Percentiles rank a stretch among this genome's conserved stretches.
phyloP scores from a whole-genome alignment of 2,113 vertebrate species.

The Dasypus novemcinctus region DNA sequence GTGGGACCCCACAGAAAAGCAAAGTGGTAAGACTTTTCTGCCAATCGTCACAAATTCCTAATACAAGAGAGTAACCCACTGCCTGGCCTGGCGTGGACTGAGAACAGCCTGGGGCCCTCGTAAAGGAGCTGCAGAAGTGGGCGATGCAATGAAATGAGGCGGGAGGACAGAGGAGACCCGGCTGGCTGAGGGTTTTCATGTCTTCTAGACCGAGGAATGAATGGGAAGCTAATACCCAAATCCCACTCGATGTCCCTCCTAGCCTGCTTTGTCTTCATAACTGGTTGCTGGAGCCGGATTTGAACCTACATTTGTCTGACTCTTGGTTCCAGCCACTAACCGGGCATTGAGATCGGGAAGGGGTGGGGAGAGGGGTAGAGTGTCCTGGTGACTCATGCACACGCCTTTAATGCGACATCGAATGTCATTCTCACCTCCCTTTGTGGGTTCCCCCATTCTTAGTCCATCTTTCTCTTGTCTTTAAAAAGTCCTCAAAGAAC shows the following conservation, averaged over 20 bases:
- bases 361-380: background rate
- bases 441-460: background rate
- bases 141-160: background rate
- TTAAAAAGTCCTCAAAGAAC: background rate
- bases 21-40: background rate
- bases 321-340: background rate
- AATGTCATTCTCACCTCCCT: background rate
- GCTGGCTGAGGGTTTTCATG: background rate
- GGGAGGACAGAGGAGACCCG: background rate
- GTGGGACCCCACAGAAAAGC: background rate
- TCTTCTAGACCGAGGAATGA: background rate
- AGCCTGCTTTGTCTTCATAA: background rate
- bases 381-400: background rate
- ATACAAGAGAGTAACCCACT: background rate
- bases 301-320: background rate
- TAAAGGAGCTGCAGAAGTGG: background rate
- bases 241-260: rapidly evolving
- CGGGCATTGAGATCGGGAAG: background rate
- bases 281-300: background rate
- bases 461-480: background rate
- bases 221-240: background rate
- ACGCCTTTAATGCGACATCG: background rate
- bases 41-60: background rate
- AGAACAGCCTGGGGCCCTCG: background rate
- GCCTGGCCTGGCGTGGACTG: background rate